Evolutionary conservation across 2,888 invertebrate species (phyloP).

Genomic region (Branchellion lobata): DNA sequence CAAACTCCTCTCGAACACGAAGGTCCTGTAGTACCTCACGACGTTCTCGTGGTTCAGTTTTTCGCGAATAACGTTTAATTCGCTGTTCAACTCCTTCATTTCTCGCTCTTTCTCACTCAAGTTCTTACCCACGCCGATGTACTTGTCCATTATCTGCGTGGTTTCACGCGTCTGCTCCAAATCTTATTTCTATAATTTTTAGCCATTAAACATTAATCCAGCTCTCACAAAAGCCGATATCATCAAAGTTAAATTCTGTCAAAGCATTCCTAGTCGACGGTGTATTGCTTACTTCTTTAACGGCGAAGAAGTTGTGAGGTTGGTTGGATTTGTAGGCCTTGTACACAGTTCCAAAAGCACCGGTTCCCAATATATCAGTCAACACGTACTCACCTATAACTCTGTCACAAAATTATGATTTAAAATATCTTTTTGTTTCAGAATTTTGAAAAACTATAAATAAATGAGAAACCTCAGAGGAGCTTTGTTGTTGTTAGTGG

Average conservation of each 20-base stretch:
- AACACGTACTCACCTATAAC: conserved; percentile 63
- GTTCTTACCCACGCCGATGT: conserved; percentile 52
- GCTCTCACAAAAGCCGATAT: too few relatives aligned
- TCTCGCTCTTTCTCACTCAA: conserved; percentile 59
- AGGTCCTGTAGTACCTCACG: conserved; percentile 55
- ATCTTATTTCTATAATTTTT: neutral
- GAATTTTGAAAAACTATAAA: too few relatives aligned
- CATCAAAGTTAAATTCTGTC: too few relatives aligned
- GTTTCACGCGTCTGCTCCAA: neutral
- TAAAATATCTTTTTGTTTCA: too few relatives aligned
- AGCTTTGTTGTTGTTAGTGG: conserved; percentile 58
- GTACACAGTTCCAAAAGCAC: conserved; percentile 65
- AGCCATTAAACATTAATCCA: too few relatives aligned
- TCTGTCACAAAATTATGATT: conserved; percentile 48
- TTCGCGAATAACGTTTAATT: conserved; percentile 63
- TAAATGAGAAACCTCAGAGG: conserved; percentile 7
- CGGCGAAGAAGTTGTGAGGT: conserved; percentile 60
- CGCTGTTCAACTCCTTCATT: conserved; percentile 63
- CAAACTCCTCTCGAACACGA: conserved; percentile 50
- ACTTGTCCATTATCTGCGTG: neutral
- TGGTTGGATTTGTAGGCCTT: conserved; percentile 60
- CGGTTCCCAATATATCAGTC: conserved; percentile 63
- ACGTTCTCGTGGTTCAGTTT: conserved; percentile 64
- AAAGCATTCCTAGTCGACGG: too few relatives aligned
- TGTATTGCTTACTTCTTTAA: conserved; percentile 62